Evolutionary conservation across 1,140 invertebrate species (phyloP).

Genomic region (Leptinotarsa undecemlineata): DNA sequence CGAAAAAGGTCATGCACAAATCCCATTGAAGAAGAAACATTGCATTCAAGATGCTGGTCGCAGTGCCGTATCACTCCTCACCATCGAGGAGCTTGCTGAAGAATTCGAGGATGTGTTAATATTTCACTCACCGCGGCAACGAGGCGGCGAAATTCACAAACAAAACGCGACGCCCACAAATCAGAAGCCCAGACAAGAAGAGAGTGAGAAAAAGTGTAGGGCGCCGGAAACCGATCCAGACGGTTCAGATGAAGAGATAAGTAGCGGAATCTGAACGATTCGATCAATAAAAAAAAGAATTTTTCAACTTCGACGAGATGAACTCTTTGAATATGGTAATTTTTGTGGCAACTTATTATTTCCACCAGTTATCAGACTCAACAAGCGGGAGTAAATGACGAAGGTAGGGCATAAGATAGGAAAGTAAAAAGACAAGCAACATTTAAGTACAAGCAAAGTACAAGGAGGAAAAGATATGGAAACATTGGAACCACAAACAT

Average conservation of each 20-base stretch:
- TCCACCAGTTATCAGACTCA: too few species aligned
- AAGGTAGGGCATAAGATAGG: too few species aligned
- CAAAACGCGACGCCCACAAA: conserved; percentile 10
- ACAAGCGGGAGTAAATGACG: too few species aligned
- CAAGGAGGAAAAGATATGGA: too few species aligned
- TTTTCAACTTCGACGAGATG: neutral
- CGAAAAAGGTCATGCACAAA: conserved; percentile 2
- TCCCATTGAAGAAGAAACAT: neutral
- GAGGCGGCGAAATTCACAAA: conserved; percentile 14
- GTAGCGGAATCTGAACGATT: neutral
- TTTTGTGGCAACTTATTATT: too few species aligned
- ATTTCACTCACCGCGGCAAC: conserved; percentile 12
- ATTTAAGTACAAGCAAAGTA: too few species aligned
- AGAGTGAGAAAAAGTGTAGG: neutral
- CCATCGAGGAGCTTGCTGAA: conserved; percentile 18
- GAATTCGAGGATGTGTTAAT: conserved; percentile 20
- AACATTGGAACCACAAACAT: too few species aligned
- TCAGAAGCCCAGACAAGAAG: conserved; percentile 9
- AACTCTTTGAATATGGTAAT: neutral
- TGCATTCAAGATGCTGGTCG: neutral
- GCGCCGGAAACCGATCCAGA: neutral
- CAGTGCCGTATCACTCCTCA: conserved; percentile 9
- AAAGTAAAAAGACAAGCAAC: too few species aligned
- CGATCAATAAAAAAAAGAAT: neutral
- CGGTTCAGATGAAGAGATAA: conserved; percentile 2